Percentiles rank a stretch among this genome's conserved stretches.
These are phyloP conservation scores for Caenorhabditis sulstoni DNA, from an alignment of 2,888 invertebrate genomes.

Conservation along the genomic window DNA sequence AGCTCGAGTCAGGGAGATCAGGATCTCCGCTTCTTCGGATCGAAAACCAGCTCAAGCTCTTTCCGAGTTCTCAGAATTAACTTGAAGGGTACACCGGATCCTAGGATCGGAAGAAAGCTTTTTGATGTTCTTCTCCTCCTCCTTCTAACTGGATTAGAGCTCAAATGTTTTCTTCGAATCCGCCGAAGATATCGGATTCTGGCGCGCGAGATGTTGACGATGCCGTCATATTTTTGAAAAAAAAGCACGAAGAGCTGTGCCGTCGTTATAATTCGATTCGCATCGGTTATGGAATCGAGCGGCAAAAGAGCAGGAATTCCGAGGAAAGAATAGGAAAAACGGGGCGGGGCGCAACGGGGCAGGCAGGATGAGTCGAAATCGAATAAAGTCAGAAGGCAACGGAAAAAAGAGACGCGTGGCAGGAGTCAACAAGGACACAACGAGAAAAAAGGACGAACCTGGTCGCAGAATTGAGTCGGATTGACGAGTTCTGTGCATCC, in stretches of 20 bases:
- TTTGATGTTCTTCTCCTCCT: too few species aligned
- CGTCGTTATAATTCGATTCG: conserved; percentile 48
- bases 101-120: background rate
- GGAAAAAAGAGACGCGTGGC: conserved; percentile 34
- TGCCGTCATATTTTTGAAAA: conserved; percentile 23
- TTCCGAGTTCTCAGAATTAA: too few species aligned
- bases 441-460: conserved; percentile 81
- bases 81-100: too few species aligned
- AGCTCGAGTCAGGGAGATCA: too few species aligned
- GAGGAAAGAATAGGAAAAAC: conserved; percentile 9
- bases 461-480: conserved; percentile 94
- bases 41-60: too few species aligned
- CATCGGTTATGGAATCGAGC: conserved; percentile 43
- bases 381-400: conserved; percentile 35
- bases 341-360: conserved; percentile 16
- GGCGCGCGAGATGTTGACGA: conserved; percentile 21
- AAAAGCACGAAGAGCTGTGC: background rate
- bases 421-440: conserved; percentile 34
- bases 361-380: conserved; percentile 25
- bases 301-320: conserved; percentile 36
- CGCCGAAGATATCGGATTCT: conserved; percentile 11
- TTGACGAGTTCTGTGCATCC: conserved; percentile 95
- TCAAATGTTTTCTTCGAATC: background rate
- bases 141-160: background rate
- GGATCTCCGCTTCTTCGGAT: too few species aligned